Percentiles rank a stretch among this genome's conserved stretches.
phyloP scores from a whole-genome alignment of 2,888 invertebrate species.

The Gymnocheta viridis region DNA sequence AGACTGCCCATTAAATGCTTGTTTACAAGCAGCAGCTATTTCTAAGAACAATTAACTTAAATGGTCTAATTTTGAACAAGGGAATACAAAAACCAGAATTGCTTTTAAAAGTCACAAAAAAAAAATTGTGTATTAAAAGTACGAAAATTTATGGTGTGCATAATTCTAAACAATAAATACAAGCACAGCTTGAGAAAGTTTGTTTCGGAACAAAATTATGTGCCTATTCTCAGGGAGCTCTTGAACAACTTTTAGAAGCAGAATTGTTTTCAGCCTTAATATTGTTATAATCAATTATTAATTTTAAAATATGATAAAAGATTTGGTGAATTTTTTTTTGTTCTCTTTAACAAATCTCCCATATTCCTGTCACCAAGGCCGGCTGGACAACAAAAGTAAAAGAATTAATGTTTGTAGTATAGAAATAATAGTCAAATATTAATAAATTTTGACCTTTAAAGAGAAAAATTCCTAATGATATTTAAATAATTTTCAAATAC shows the following conservation, averaged over 20 bases:
- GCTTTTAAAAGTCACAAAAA: neutral
- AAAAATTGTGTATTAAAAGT: neutral
- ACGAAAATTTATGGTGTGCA: neutral
- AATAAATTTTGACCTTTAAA: too few relatives aligned
- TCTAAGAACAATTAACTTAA: constrained; percentile 4
- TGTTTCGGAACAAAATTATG: neutral
- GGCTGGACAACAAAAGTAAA: too few relatives aligned
- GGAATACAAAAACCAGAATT: neutral
- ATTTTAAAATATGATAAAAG: too few relatives aligned
- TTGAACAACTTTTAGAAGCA: too few relatives aligned
- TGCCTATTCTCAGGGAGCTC: neutral
- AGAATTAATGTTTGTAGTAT: too few relatives aligned
- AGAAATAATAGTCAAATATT: too few relatives aligned
- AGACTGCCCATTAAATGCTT: constrained; percentile 21
- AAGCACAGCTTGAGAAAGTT: neutral
- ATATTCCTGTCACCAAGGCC: too few relatives aligned
- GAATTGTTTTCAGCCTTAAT: neutral
- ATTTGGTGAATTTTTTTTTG: too few relatives aligned
- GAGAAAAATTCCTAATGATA: neutral
- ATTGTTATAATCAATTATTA: neutral
- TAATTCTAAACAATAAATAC: neutral
- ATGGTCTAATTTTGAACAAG: neutral
- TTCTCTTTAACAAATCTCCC: too few relatives aligned
- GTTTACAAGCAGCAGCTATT: neutral
- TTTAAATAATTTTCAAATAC: neutral